Base-by-base conservation (phyloP, 2,797 vertebrate species). In the Anguilla megastoma region DNA sequence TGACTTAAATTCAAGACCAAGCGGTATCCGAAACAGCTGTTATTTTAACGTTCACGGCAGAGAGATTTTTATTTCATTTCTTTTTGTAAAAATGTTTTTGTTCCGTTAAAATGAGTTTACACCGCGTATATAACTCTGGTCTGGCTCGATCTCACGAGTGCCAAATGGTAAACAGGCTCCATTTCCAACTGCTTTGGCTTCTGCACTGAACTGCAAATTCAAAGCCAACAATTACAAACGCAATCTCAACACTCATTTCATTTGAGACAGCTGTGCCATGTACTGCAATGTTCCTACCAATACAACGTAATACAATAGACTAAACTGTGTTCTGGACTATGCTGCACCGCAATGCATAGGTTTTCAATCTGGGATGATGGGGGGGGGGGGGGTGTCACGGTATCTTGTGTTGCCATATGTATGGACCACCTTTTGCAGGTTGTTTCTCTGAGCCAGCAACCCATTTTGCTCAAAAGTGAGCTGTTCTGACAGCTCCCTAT, bases 151-250 rank as follows among this genome's bases (percentile, higher is more conserved):
- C 71, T 41, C 30, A 41, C 30, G 0, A 76, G 30, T 41, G 71
- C 71, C 71, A 7, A n/a, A 82, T 82, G 79, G 45, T 24, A 82
- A 82, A 82, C 41, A 50, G 45, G 79, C 18, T 9, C 45, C 12
- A 50, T 18, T 82, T 82, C 79, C 79, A 82, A 82, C 1, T 82
- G 41, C 45, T 9, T 9, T 82, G 41, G 79, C 79, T 82, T 18
- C 45, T 82, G 41, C 41, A 48, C 45, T 24, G 79, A 82, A n/a
- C 79, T 82, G 41, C 79, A 48, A 50, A 82, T 21, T 48, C 21
- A 82, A 50, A 82, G 45, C 79, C 79, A 82, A n/a, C 45, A 82
- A 82, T 82, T 82, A 50, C 79, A 48, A 80, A 82, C 45, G 18
- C 1, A 82, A 48, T 48, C 45, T 45, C 41, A 82, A 24, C 24